Evolutionary conservation across 2,113 vertebrate species (phyloP).

Genomic region (Echinops telfairi): DNA sequence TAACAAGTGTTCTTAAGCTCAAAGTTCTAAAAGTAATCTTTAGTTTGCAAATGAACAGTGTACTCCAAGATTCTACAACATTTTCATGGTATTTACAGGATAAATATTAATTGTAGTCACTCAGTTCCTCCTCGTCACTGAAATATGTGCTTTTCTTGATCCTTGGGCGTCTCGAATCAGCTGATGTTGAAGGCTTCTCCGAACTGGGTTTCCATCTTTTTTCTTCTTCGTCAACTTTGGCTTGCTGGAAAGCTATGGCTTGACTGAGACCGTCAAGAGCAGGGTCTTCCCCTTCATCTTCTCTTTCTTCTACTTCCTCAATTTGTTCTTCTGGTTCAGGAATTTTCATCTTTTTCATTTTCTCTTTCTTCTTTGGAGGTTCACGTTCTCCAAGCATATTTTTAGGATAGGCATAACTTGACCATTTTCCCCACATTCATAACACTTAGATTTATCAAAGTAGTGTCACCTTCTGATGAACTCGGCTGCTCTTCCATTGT

Average conservation of each 20-base stretch:
- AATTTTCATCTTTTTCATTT: too few species aligned
- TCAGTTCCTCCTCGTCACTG: conserved; percentile 98
- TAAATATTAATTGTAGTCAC: conserved; percentile 88
- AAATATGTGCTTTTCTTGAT: conserved; percentile 99
- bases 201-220: conserved; percentile 87
- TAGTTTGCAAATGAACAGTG: conserved; percentile 42
- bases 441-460: too few species aligned
- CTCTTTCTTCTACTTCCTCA: too few species aligned
- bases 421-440: conserved; percentile 93
- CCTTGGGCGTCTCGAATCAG: conserved; percentile 93
- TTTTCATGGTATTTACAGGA: conserved; percentile 69
- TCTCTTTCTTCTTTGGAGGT: too few species aligned
- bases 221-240: conserved; percentile 95
- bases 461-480: too few species aligned
- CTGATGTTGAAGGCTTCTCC: too few species aligned
- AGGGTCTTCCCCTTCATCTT: too few species aligned
- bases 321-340: too few species aligned
- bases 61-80: too few species aligned
- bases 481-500: too few species aligned
- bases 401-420: conserved; percentile 99
- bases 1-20: too few species aligned
- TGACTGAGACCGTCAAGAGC: too few species aligned
- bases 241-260: conserved; percentile 97
- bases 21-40: conserved; percentile 55
- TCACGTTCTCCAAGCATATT: conserved; percentile 98